A percentile compares a stretch with the other conserved stretches of the same genome.
Evolutionary conservation across 2,113 vertebrate genomes (phyloP).

Genomic region (Perccottus glenii): DNA sequence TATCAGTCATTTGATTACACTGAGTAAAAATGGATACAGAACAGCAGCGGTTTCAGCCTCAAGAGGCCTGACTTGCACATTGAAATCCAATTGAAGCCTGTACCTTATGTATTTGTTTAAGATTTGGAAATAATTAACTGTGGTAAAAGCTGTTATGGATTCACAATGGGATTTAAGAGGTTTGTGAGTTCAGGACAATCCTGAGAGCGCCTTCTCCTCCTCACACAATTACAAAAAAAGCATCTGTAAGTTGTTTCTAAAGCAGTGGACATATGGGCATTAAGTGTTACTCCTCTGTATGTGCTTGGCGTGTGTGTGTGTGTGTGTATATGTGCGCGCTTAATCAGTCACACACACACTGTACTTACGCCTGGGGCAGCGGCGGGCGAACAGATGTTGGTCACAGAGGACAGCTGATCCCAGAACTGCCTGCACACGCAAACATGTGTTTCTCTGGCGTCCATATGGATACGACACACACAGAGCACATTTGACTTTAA

Average conservation of each 20-base stretch:
- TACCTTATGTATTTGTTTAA: slow-evolving; percentile 82
- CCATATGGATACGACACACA: slow-evolving; percentile 73
- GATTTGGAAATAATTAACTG: slow-evolving; percentile 83
- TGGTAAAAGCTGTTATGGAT: slow-evolving; percentile 77
- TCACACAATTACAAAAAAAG: slow-evolving; percentile 57
- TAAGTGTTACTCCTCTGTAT: slow-evolving; percentile 36
- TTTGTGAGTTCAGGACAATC: slow-evolving; percentile 58
- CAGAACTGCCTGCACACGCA: slow-evolving; percentile 53
- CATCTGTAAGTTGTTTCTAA: slow-evolving; percentile 51
- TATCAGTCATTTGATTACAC: slow-evolving; percentile 85
- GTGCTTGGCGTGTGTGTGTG: slow-evolving; percentile 22
- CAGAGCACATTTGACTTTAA: slow-evolving; percentile 21
- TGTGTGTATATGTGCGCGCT: slow-evolving; percentile 35
- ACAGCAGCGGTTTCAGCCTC: slow-evolving; percentile 72
- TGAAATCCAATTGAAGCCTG: slow-evolving; percentile 80
- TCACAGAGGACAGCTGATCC: slow-evolving; percentile 74
- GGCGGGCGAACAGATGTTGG: slow-evolving; percentile 73
- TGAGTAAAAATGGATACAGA: slow-evolving; percentile 77
- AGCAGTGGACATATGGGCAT: slow-evolving; percentile 43
- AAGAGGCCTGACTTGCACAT: slow-evolving; percentile 77
- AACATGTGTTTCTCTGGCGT: slow-evolving; percentile 62
- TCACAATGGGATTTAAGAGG: slow-evolving; percentile 67
- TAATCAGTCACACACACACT: slow-evolving; percentile 25
- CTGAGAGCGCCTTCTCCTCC: slow-evolving; percentile 59
- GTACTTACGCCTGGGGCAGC: slow-evolving; percentile 47